phyloP scores from a whole-genome alignment of 2,113 vertebrate species.

The Tachysurus vachellii region DNA sequence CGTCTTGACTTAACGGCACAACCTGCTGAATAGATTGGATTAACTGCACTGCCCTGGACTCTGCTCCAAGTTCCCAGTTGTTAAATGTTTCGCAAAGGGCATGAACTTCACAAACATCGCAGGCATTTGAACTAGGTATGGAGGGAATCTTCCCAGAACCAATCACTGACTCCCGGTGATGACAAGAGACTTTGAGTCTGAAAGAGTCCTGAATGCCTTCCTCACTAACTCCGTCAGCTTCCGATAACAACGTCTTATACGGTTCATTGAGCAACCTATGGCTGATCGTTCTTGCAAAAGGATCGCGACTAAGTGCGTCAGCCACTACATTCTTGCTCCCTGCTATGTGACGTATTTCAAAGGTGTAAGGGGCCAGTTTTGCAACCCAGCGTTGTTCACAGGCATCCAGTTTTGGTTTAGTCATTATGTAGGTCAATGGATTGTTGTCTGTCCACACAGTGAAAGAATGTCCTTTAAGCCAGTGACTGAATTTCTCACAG shows the following conservation, averaged over 20 bases:
- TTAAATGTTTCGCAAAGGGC: background rate
- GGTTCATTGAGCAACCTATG: background rate
- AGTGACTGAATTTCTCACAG: conserved; percentile 30
- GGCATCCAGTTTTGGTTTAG: background rate
- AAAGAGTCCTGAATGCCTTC: background rate
- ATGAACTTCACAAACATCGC: too few species aligned
- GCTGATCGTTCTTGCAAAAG: conserved; percentile 8
- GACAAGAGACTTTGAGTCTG: conserved; percentile 21
- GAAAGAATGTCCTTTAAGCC: conserved; percentile 4
- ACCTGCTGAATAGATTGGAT: conserved; percentile 24
- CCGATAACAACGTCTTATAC: background rate
- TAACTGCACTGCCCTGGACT: conserved; percentile 7
- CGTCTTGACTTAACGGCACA: background rate
- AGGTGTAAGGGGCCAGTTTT: background rate
- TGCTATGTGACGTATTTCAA: conserved; percentile 7
- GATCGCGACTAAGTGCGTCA: conserved; percentile 2
- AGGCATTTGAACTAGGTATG: too few species aligned
- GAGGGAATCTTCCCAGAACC: too few species aligned
- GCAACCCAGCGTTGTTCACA: conserved; percentile 31
- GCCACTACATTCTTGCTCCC: conserved; percentile 15
- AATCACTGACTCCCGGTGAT: background rate
- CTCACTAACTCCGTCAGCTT: conserved; percentile 13
- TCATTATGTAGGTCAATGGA: conserved; percentile 7
- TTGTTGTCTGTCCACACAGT: too few species aligned
- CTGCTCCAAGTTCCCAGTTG: background rate